Conservation (phyloP, 92 coral and sea anemone genomes). For the Zoanthus gigantus region DNA sequence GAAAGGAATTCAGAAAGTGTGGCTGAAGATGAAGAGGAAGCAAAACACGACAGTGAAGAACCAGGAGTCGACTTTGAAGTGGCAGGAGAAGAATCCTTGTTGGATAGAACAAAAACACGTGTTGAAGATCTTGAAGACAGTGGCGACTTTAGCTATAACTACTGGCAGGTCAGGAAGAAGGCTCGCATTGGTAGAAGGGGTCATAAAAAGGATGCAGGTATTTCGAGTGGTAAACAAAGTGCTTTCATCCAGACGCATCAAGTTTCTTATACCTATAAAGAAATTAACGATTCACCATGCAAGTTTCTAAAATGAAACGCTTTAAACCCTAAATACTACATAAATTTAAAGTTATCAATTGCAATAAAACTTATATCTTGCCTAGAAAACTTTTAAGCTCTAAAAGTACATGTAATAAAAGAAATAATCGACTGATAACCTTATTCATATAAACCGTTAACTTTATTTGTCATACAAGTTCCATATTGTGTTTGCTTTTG, state of each 20-base stretch:
- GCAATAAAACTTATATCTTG: background rate
- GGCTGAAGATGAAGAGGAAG: background rate
- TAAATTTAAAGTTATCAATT: background rate
- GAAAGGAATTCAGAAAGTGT: background rate
- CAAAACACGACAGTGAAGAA: background rate
- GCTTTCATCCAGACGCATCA: slow-evolving; percentile 36
- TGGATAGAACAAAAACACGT: slow-evolving; percentile 19
- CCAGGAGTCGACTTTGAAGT: background rate
- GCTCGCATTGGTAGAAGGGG: slow-evolving; percentile 31
- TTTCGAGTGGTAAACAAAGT: slow-evolving; percentile 21
- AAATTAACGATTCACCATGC: background rate
- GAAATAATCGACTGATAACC: too few species aligned
- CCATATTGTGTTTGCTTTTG: too few species aligned
- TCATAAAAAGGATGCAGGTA: slow-evolving; percentile 36
- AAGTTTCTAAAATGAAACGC: background rate
- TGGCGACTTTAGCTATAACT: background rate
- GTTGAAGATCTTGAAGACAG: background rate
- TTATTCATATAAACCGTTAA: too few species aligned
- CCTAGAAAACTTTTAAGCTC: too few species aligned
- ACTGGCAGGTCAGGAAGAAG: slow-evolving; percentile 45
- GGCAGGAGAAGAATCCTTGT: slow-evolving; percentile 2
- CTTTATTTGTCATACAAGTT: too few species aligned
- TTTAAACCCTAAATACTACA: background rate
- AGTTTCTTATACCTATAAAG: background rate
- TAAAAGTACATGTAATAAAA: too few species aligned